A percentile compares a stretch with the other conserved stretches of the same genome.
Evolutionary conservation across 2,888 invertebrate genomes (phyloP).

Genomic region (Monoplex corrugatus): DNA sequence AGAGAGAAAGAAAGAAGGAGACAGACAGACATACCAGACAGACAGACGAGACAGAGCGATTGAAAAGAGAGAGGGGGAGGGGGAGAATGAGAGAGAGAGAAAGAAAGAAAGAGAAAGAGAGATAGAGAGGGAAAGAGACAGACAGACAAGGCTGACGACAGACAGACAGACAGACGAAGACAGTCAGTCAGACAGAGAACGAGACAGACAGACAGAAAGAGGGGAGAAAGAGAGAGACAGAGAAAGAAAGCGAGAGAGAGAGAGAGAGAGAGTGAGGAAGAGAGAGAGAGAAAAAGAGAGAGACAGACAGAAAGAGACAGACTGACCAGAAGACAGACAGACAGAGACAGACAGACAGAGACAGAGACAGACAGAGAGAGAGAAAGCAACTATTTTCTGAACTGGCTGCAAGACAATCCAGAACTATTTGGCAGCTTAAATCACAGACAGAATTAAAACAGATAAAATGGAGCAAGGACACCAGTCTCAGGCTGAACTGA

Average conservation of each 20-base stretch:
- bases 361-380: background rate
- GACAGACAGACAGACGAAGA: background rate
- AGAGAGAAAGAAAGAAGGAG: constrained; percentile 33
- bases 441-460: too few species aligned
- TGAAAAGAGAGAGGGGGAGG: constrained; percentile 29
- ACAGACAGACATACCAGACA: too few species aligned
- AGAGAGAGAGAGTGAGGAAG: constrained; percentile 19
- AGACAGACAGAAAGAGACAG: constrained; percentile 19
- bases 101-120: constrained; percentile 20
- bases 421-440: too few species aligned
- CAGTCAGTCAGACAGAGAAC: background rate
- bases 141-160: background rate
- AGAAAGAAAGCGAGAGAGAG: background rate
- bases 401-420: too few species aligned
- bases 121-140: background rate
- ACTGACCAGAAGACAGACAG: constrained; percentile 1
- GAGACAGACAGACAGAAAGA: background rate
- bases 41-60: too few species aligned
- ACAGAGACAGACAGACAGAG: background rate
- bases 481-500: too few species aligned
- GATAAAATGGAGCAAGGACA: too few species aligned
- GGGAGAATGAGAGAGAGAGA: constrained; percentile 30
- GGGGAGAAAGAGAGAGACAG: background rate
- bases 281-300: constrained; percentile 17
- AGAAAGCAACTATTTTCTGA: too few species aligned